A percentile compares a stretch with the other conserved stretches of the same genome.
Conservation (phyloP, 2,888 invertebrate genomes). For the Neoitamus cyanurus region DNA sequence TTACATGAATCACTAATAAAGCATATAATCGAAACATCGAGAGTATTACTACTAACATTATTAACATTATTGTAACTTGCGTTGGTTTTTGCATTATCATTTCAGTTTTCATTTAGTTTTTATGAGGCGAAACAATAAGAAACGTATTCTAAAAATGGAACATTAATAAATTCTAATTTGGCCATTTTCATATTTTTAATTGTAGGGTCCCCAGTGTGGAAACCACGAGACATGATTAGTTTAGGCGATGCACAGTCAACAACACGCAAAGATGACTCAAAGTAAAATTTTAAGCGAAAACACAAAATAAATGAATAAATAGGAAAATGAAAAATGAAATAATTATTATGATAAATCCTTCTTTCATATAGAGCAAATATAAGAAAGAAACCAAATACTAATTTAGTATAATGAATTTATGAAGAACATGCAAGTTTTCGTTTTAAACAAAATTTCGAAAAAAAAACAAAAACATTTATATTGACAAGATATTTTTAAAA, state of each 20-base stretch:
- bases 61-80: background rate
- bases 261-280: constrained; percentile 68
- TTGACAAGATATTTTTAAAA: constrained; percentile 49
- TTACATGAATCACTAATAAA: constrained; percentile 6
- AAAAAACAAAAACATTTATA: constrained; percentile 50
- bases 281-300: constrained; percentile 61
- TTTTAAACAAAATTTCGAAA: constrained; percentile 53
- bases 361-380: constrained; percentile 54
- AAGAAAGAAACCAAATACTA: constrained; percentile 55
- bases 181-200: constrained; percentile 70
- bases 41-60: constrained; percentile 8
- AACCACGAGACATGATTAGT: constrained; percentile 88
- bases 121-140: constrained; percentile 24
- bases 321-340: constrained; percentile 50
- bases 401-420: constrained; percentile 47
- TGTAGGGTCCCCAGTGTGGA: constrained; percentile 98
- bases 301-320: constrained; percentile 49
- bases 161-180: constrained; percentile 57
- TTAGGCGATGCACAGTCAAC: constrained; percentile 69
- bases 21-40: background rate
- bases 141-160: constrained; percentile 48
- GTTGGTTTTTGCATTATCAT: constrained; percentile 18
- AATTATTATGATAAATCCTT: constrained; percentile 44
- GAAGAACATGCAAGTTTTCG: constrained; percentile 53
- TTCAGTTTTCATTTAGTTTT: constrained; percentile 7